These are phyloP conservation scores for Parnassius apollo DNA, from an alignment of 2,888 invertebrate species.

Conservation along the genomic window DNA sequence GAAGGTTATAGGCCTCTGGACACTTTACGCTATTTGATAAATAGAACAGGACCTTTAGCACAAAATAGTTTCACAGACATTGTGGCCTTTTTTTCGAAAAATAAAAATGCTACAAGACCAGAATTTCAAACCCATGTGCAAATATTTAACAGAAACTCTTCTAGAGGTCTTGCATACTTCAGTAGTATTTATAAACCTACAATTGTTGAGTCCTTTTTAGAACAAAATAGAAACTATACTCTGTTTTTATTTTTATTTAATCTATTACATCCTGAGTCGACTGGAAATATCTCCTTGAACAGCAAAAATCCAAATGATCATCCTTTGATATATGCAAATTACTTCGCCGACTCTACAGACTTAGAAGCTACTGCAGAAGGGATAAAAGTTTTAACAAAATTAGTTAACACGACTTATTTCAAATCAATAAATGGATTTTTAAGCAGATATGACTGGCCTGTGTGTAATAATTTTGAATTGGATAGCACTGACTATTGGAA, in stretches of 20 bases:
- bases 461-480: conserved; percentile 44
- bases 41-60: conserved; percentile 73
- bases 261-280: conserved; percentile 73
- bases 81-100: conserved; percentile 43
- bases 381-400: conserved; percentile 46
- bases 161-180: conserved; percentile 38
- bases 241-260: conserved; percentile 54
- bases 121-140: conserved; percentile 50
- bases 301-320: conserved; percentile 79
- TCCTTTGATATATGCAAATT: conserved; percentile 83
- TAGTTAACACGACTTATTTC: conserved; percentile 47
- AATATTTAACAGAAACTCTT: conserved; percentile 49
- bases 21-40: conserved; percentile 68
- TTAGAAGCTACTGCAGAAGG: conserved; percentile 50
- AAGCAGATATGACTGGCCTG: conserved; percentile 44
- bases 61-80: conserved; percentile 79
- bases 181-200: conserved; percentile 34
- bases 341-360: conserved; percentile 80
- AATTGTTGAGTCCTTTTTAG: conserved; percentile 39
- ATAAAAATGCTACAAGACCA: conserved; percentile 48
- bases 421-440: conserved; percentile 46
- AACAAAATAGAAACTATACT: conserved; percentile 45
- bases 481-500: conserved; percentile 52
- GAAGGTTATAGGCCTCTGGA: conserved; percentile 48
- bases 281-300: conserved; percentile 78